Base-by-base conservation (phyloP, 2,797 vertebrate genomes). In the Erethizon dorsatum region DNA sequence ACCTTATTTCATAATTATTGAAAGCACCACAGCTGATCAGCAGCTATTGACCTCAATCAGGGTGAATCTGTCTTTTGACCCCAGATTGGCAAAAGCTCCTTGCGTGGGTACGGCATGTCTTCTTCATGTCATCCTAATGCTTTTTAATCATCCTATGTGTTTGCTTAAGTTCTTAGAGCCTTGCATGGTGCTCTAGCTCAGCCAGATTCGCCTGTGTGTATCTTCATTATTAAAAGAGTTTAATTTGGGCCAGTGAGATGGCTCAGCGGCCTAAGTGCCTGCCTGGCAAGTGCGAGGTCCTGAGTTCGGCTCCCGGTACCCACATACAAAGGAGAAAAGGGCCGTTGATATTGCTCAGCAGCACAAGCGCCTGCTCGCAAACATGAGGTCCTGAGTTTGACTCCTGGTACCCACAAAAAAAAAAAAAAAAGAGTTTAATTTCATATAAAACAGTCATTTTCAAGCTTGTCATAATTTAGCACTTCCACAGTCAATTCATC, bases 121-220 rank as follows among this genome's bases (percentile, higher is more conserved):
- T 98, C 97, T 89, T 96, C 82, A 63, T 65, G 75, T 93, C 89
- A 92, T 97, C 71, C 95, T 98, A 97, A 97, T 73, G 73, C 90
- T 75, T 79, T 97, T 94, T 86, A 85, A 78, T 89, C 71, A 89
- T 96, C 85, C 90, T 97, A 93, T 89, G 87, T 0, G 67, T 96
- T 97, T 96, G 93, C 83, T 96, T 79, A 88, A 94, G 86, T 82
- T 88, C 93, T 87, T 57, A 61, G 2, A 96, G 54, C 71, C 79
- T 73, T 73, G n/a, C 69, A 57, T 13, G n/a, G 83, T 52, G 56
- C 71, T 26, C 61, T 41, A 96, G 82, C 73, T 96, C 96, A 97
- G 82, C 82, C 77, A 95, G 41, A 92, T 69, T 95, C 90, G 86
- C 82, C 63, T 89, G 54, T 93, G 57, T 84, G 87, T 61, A 73